These are phyloP conservation scores for Charadrius vociferus DNA, from an alignment of 2,113 vertebrate species.

Conservation along the genomic window DNA sequence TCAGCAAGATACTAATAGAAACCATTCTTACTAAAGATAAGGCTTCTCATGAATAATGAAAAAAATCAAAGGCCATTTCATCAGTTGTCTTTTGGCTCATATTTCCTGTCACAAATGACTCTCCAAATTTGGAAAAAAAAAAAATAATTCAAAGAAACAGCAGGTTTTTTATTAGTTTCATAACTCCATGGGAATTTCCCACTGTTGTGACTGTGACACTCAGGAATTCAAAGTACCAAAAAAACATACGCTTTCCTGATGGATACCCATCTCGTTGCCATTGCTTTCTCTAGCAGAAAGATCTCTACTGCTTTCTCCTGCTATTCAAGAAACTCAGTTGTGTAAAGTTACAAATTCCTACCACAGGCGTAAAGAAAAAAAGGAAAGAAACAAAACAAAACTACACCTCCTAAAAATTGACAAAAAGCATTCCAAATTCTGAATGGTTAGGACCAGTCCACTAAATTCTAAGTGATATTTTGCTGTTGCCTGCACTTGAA, in stretches of 20 bases:
- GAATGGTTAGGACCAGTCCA: neutral
- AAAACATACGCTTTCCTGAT: neutral
- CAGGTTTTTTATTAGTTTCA: neutral
- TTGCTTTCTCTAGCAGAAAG: neutral
- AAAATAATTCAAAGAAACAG: neutral
- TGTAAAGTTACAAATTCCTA: neutral
- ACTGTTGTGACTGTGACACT: neutral
- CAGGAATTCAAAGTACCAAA: neutral
- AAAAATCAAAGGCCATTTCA: neutral
- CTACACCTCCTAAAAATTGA: neutral
- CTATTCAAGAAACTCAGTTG: neutral
- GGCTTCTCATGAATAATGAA: neutral
- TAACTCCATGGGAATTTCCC: neutral
- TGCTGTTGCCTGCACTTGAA: neutral
- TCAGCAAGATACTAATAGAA: constrained; percentile 15
- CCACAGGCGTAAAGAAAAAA: neutral
- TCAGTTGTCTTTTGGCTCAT: neutral
- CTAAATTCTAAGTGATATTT: neutral
- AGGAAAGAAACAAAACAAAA: neutral
- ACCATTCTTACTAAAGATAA: neutral
- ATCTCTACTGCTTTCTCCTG: neutral
- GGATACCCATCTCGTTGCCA: neutral
- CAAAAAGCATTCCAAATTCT: neutral
- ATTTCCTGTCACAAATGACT: neutral
- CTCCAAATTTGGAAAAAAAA: neutral